These are phyloP conservation scores for Dusona sp. DNA, from an alignment of 2,888 invertebrate species.

Conservation along the genomic window DNA sequence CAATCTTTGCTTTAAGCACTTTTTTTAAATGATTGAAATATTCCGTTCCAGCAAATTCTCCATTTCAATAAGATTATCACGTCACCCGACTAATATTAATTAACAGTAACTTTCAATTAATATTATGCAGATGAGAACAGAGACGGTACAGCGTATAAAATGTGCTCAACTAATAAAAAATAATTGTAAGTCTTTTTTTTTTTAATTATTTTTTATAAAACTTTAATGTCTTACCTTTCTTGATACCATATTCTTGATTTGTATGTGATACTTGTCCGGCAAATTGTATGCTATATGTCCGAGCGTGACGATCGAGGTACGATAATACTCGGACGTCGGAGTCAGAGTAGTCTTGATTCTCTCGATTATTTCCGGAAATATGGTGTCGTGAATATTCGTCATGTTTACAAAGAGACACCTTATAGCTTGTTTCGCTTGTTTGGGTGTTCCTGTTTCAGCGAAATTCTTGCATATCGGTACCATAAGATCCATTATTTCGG, in stretches of 20 bases:
- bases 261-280: conserved; percentile 94
- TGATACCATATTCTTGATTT: conserved; percentile 97
- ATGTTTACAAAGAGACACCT: conserved; percentile 96
- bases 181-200: too few species aligned
- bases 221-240: conserved; percentile 88
- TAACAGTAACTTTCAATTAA: too few species aligned
- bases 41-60: too few species aligned
- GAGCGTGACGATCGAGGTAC: conserved; percentile 96
- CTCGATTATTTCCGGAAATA: conserved; percentile 94
- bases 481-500: conserved; percentile 91
- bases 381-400: conserved; percentile 88
- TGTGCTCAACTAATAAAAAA: too few species aligned
- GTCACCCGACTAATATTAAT: too few species aligned
- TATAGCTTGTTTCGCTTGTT: conserved; percentile 98
- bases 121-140: too few species aligned
- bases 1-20: too few species aligned
- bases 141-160: too few species aligned
- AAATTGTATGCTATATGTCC: conserved; percentile 97
- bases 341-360: conserved; percentile 91
- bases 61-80: too few species aligned
- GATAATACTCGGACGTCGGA: conserved; percentile 92
- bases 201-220: not conserved
- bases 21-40: too few species aligned
- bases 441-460: conserved; percentile 95
- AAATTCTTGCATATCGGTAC: conserved; percentile 95